phyloP scores from a whole-genome alignment of 2,888 invertebrate species.

The Leucophora obtusa region DNA sequence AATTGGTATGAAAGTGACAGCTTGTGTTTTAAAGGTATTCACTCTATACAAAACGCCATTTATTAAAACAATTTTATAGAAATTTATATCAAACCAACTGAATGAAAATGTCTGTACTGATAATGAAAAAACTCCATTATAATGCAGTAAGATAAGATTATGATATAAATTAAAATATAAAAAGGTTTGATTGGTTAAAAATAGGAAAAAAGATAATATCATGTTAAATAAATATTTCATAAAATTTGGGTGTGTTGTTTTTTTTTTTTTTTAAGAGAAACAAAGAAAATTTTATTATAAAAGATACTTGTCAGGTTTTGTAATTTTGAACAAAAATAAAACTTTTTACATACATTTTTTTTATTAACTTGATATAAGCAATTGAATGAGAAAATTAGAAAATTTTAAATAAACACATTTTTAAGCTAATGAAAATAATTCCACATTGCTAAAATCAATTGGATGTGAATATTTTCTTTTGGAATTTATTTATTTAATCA shows the following conservation, averaged over 20 bases:
- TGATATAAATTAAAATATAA: not conserved
- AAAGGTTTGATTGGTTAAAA: not conserved
- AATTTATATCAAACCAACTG: not conserved
- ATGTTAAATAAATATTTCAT: not conserved
- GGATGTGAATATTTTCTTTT: conserved; percentile 5
- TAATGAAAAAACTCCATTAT: not conserved
- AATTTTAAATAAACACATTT: not conserved
- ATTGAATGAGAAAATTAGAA: not conserved
- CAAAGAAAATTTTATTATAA: not conserved
- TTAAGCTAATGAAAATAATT: not conserved
- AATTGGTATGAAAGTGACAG: not conserved
- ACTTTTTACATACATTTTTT: not conserved
- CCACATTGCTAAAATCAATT: conserved; percentile 1
- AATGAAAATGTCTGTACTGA: not conserved
- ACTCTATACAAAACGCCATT: not conserved
- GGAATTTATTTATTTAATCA: not conserved
- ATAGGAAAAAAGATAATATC: not conserved
- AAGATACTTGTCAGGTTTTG: not conserved
- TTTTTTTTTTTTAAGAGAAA: not conserved
- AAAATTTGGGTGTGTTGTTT: conserved; percentile 1
- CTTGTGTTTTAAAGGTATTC: not conserved
- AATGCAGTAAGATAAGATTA: not conserved
- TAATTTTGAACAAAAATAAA: not conserved
- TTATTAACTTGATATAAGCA: not conserved
- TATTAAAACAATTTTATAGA: not conserved